Evolutionary conservation across 1,140 invertebrate species (phyloP).

Genomic region (Drosophila triauraria): DNA sequence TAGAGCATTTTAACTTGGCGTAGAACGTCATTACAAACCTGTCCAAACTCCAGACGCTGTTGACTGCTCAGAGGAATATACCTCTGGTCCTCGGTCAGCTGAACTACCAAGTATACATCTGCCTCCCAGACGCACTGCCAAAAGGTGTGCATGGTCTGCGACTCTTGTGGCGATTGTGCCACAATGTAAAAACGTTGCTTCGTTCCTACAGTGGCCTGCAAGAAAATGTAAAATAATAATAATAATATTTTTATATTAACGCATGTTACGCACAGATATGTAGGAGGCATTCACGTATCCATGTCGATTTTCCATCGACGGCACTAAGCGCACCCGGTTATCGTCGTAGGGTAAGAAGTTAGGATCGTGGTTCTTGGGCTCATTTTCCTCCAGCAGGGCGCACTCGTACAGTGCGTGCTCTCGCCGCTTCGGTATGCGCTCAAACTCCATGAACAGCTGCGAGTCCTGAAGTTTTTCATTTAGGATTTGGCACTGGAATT

Average conservation of each 20-base stretch:
- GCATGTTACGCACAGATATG: conserved; percentile 87
- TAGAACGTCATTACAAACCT: conserved; percentile 76
- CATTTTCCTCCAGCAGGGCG: conserved; percentile 81
- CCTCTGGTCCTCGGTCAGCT: conserved; percentile 88
- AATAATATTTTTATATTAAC: neutral
- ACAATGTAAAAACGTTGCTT: conserved; percentile 94
- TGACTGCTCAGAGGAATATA: conserved; percentile 87
- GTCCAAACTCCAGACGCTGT: conserved; percentile 86
- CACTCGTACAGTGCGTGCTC: conserved; percentile 85
- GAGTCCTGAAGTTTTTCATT: conserved; percentile 93
- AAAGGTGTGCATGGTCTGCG: conserved; percentile 86
- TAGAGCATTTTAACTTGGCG: too few species aligned
- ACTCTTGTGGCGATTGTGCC: conserved; percentile 89
- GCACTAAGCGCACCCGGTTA: conserved; percentile 91
- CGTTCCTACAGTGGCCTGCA: conserved; percentile 90
- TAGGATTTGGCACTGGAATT: conserved; percentile 90
- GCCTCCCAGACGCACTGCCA: conserved; percentile 96
- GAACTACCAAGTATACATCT: conserved; percentile 91
- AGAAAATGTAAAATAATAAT: neutral
- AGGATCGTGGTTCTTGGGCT: conserved; percentile 86
- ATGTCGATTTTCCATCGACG: conserved; percentile 91
- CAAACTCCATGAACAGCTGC: conserved; percentile 94
- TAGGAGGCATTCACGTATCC: conserved; percentile 97
- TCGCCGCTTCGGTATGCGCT: conserved; percentile 93
- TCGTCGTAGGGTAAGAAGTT: conserved; percentile 94